Conservation (phyloP, 2,888 invertebrate species). For the Nudaria mundana region DNA sequence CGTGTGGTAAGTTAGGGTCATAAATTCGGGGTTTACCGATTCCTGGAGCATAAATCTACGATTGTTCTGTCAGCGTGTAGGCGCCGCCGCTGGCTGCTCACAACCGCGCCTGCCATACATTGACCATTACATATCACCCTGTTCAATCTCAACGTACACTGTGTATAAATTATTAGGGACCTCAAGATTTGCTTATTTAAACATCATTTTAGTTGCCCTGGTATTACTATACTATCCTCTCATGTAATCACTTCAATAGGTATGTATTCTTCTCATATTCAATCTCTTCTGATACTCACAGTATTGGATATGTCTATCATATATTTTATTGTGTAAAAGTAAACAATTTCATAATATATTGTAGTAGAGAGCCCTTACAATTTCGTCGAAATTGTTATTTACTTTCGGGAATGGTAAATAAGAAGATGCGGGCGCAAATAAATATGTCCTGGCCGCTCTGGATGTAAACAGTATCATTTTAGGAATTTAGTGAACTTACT, state of each 20-base stretch:
- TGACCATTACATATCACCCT: constrained; percentile 26
- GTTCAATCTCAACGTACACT: constrained; percentile 24
- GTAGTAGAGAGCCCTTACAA: constrained; percentile 9
- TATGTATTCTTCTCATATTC: no score
- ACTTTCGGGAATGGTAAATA: constrained; percentile 48
- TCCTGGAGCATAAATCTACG: constrained; percentile 58
- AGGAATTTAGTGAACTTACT: constrained; percentile 9
- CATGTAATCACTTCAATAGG: no score
- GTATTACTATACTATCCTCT: no score
- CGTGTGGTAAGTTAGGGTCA: constrained; percentile 36
- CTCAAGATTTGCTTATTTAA: constrained; percentile 20
- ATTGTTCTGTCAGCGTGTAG: constrained; percentile 64
- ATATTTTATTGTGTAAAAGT: constrained; percentile 1
- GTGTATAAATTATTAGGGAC: constrained; percentile 25
- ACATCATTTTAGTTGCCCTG: no score
- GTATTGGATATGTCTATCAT: neutral
- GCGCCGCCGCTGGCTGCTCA: constrained; percentile 40
- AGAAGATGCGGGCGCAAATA: constrained; percentile 50
- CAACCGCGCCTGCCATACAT: constrained; percentile 32
- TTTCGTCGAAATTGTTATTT: constrained; percentile 35
- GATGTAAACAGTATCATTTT: constrained; percentile 16
- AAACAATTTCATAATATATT: constrained; percentile 1
- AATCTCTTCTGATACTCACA: no score
- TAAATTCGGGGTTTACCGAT: constrained; percentile 46
- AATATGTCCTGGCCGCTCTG: constrained; percentile 33